phyloP scores from a whole-genome alignment of 2,113 vertebrate species.

The Cyprinodon variegatus region DNA sequence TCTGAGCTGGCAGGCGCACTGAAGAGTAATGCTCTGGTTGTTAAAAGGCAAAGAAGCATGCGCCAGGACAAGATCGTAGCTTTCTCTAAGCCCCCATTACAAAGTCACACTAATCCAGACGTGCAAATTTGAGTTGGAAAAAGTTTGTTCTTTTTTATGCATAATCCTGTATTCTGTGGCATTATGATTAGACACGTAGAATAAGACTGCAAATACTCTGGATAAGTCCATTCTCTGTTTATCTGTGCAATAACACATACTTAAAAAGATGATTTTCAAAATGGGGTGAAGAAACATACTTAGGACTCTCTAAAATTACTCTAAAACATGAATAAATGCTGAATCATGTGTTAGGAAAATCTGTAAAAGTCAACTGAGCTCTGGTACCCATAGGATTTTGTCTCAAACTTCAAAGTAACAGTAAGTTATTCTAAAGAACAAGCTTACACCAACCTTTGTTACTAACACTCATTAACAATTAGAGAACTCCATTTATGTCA shows the following conservation, averaged over 20 bases:
- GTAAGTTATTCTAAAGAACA: background rate
- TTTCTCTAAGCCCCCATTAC: conserved; percentile 55
- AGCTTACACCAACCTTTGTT: background rate
- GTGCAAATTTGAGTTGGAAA: conserved; percentile 63
- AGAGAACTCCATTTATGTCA: background rate
- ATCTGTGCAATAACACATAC: background rate
- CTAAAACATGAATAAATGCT: background rate
- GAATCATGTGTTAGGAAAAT: background rate
- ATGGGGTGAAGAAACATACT: background rate
- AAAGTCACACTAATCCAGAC: conserved; percentile 60
- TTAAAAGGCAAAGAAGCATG: conserved; percentile 42
- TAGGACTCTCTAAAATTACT: background rate
- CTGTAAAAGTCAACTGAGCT: background rate
- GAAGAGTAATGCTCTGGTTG: conserved; percentile 42
- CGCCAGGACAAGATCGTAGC: conserved; percentile 46
- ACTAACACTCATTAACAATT: background rate
- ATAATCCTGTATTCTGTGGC: conserved; percentile 47
- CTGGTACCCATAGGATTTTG: background rate
- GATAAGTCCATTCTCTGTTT: conserved; percentile 19
- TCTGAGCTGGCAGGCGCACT: conserved; percentile 50
- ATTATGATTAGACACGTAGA: conserved; percentile 28
- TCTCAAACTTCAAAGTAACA: background rate
- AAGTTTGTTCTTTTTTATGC: conserved; percentile 31
- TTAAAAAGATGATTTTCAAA: background rate
- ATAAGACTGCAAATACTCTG: conserved; percentile 27